phyloP scores from a whole-genome alignment of 2,113 vertebrate species.

The Noturus placidus region DNA sequence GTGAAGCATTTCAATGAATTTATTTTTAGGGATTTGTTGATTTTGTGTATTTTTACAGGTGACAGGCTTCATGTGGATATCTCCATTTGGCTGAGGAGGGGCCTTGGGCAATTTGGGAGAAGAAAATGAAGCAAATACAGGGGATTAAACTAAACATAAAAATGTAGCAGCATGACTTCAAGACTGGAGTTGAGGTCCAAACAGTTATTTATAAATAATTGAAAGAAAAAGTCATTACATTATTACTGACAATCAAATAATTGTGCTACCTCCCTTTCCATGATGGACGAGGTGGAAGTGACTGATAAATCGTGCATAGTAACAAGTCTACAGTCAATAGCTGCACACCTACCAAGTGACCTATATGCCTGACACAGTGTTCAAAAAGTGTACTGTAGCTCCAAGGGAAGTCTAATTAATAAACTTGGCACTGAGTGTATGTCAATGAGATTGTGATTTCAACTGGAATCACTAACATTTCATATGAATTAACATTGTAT shows the following conservation, averaged over 20 bases:
- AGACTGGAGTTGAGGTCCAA: neutral
- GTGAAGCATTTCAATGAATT: conserved; percentile 52
- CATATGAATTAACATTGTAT: no score
- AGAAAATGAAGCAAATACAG: neutral
- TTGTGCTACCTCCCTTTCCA: neutral
- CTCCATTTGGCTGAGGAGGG: conserved; percentile 14
- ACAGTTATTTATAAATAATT: neutral
- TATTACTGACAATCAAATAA: neutral
- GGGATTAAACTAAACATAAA: neutral
- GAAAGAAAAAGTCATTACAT: neutral
- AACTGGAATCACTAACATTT: neutral
- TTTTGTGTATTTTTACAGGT: conserved; percentile 35
- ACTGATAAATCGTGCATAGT: neutral
- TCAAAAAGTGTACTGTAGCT: neutral
- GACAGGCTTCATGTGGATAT: neutral
- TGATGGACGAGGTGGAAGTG: neutral
- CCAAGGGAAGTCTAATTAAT: neutral
- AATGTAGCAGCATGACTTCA: neutral
- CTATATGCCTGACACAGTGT: neutral
- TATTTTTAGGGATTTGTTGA: conserved; percentile 52
- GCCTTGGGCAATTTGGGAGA: conserved; percentile 15
- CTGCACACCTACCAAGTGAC: neutral
- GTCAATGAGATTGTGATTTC: neutral
- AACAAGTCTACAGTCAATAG: neutral
- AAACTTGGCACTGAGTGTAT: neutral